phyloP scores from a whole-genome alignment of 2,888 invertebrate genomes.

The Drosophila testacea region DNA sequence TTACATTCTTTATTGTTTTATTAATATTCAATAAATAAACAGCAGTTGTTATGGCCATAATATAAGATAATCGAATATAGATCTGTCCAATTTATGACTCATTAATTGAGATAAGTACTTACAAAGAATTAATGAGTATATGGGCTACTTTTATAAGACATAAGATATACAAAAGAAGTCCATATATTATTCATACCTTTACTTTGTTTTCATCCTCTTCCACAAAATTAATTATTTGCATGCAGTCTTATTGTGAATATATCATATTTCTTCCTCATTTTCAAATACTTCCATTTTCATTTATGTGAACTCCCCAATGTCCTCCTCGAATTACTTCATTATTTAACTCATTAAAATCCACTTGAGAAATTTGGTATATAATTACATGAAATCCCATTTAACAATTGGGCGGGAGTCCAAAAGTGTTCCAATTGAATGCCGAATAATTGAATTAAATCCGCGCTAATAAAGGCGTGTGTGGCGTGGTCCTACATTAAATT shows the following conservation, averaged over 20 bases:
- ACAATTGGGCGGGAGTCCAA: conserved; percentile 34
- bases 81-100: not conserved
- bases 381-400: conserved; percentile 45
- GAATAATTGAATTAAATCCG: conserved; percentile 58
- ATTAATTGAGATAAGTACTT: not conserved
- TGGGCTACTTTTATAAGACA: too few relatives aligned
- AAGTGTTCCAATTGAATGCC: conserved; percentile 60
- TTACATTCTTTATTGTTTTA: too few relatives aligned
- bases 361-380: conserved; percentile 23
- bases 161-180: too few relatives aligned
- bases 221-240: not conserved
- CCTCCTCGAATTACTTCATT: conserved; percentile 1
- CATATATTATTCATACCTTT: too few relatives aligned
- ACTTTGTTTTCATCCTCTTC: not conserved
- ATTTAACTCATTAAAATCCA: conserved; percentile 17
- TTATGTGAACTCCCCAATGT: not conserved
- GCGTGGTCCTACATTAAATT: conserved; percentile 34
- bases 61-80: too few relatives aligned
- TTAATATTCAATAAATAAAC: too few relatives aligned
- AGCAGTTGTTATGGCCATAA: too few relatives aligned
- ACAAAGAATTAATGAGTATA: too few relatives aligned
- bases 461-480: conserved; percentile 40
- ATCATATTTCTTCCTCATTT: conserved; percentile 2
- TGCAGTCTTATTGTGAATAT: not conserved
- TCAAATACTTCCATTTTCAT: not conserved